Evolutionary conservation across 2,113 vertebrate species (phyloP), one percentile per base, ranked within the genome.

Genomic region (Synodontis membranacea): DNA sequence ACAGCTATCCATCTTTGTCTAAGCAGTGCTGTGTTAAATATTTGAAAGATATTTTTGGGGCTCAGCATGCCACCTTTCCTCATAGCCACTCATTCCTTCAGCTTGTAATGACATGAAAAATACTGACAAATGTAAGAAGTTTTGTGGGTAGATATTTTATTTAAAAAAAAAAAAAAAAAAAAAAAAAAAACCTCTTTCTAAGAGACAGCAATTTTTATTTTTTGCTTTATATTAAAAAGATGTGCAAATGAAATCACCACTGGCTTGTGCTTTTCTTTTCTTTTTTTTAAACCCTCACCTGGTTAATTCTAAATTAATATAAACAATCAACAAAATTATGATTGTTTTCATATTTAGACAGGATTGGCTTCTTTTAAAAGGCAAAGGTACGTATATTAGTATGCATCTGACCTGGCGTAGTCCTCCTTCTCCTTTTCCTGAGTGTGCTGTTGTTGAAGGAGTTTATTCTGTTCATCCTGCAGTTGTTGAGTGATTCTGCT

Each of bases 401-500:
- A 31, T 74, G 39, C 48, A 31, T 15, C 87, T 39, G 92, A 97
- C 97, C 95, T 96, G 82, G 94, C 91, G 87, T 90, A 95, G 88
- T 96, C 95, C 90, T 96, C 93, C 56, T 91, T 92, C 52, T 89
- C 90, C 89, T 94, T 93, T 4, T 87, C 92, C 87, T 95, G 95
- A 11, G 92, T n/a, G 2, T 82, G 82, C 82, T 96, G 93, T 37
- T 91, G 82, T 68, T 94, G 93, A 72, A 91, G 15, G 54, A 94
- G 91, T 68, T 93, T 90, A 83, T 92, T 89, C 37, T 93, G 91
- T n/a, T 92, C 76, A 37, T 95, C 93, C 78, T 96, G 88, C 25
- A 93, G n/a, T 72, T 37, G 66, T 88, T 92, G 92, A 80, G 86
- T 90, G 0, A 95, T 90, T 48, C 85, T 89, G 50, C 89, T 89